Percentiles rank a stretch among this genome's conserved stretches.
Evolutionary conservation across 2,113 vertebrate genomes (phyloP).

Genomic region (Coptodon bakossiorum): DNA sequence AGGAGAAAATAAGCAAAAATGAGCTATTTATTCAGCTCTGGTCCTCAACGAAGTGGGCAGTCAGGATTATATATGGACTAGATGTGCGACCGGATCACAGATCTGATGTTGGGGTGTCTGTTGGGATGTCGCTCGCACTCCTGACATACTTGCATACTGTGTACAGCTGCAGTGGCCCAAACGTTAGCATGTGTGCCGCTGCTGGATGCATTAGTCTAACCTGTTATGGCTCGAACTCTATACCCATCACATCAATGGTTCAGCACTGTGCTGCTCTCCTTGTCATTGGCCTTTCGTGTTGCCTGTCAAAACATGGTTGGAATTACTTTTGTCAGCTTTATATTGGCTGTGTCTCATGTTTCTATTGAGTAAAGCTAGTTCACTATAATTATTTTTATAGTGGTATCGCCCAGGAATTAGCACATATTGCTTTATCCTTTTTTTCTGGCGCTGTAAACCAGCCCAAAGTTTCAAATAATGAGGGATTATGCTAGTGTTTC

Average conservation of each 20-base stretch:
- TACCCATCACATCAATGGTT: neutral
- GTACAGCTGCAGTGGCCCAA: neutral
- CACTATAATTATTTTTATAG: neutral
- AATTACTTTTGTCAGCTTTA: neutral
- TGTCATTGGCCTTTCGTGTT: neutral
- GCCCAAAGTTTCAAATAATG: neutral
- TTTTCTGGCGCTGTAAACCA: neutral
- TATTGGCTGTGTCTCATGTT: neutral
- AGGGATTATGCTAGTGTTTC: neutral
- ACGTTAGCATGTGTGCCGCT: fast-evolving
- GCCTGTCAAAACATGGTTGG: neutral
- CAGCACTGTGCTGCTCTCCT: neutral
- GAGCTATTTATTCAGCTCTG: neutral
- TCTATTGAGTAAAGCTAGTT: neutral
- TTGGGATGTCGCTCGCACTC: neutral
- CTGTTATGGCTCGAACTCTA: neutral
- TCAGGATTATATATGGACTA: neutral
- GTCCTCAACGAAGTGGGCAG: fast-evolving
- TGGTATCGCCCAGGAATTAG: fast-evolving
- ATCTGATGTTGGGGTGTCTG: neutral
- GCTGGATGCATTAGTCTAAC: neutral
- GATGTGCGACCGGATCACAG: neutral
- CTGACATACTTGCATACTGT: neutral
- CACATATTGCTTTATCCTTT: neutral
- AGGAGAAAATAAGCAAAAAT: neutral